Conservation (phyloP, 2,797 vertebrate species). For the Numenius phaeopus region DNA sequence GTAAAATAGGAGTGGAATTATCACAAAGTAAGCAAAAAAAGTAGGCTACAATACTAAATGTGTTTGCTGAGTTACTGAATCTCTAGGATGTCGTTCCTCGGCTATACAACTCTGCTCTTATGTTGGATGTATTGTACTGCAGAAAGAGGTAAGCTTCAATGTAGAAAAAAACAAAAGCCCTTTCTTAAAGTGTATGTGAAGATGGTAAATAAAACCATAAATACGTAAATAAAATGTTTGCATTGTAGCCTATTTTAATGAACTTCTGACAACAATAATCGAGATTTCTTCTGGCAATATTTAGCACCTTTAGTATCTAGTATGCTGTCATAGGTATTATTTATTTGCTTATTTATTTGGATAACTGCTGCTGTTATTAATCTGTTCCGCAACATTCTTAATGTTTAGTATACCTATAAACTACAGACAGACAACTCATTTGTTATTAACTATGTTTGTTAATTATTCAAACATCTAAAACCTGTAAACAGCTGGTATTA, state of each 20-base stretch:
- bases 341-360: neutral
- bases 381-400: neutral
- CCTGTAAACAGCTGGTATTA: neutral
- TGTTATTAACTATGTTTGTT: neutral
- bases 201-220: neutral
- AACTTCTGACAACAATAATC: neutral
- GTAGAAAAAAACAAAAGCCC: neutral
- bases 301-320: neutral
- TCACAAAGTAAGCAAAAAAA: neutral
- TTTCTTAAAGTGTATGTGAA: neutral
- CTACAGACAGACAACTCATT: neutral
- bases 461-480: neutral
- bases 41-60: neutral
- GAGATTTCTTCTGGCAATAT: neutral
- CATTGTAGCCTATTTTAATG: neutral
- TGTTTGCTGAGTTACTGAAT: neutral
- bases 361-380: neutral
- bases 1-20: neutral
- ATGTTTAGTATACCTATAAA: neutral
- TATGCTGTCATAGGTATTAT: neutral
- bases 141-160: constrained; percentile 54
- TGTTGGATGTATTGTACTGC: constrained; percentile 49
- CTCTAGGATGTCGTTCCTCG: constrained; percentile 35
- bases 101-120: constrained; percentile 23
- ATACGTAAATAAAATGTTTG: neutral